Evolutionary conservation across 2,888 invertebrate species (phyloP).

Genomic region (Saturnia pavonia): DNA sequence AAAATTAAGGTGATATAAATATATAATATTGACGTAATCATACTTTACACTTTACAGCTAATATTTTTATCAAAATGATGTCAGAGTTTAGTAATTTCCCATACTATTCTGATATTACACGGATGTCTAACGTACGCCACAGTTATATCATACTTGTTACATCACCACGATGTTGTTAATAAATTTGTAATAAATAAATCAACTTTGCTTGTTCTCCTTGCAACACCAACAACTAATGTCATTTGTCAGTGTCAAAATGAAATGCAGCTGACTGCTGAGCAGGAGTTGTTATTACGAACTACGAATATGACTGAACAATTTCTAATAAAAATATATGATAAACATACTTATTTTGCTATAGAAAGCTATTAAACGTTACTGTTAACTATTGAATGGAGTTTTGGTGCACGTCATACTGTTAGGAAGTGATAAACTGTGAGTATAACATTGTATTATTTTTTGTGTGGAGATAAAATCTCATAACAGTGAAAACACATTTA

Average conservation of each 20-base stretch:
- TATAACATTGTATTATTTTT: background rate
- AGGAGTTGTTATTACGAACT: conserved; percentile 11
- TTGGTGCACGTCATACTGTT: conserved; percentile 14
- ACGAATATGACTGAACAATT: background rate
- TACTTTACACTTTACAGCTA: no score
- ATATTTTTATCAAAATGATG: no score
- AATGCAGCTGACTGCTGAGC: background rate
- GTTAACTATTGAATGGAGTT: conserved; percentile 2
- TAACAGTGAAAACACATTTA: conserved; percentile 20
- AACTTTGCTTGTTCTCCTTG: conserved; percentile 22
- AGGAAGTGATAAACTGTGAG: conserved; percentile 4
- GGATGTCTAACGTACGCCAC: no score
- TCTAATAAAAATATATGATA: conserved; percentile 15
- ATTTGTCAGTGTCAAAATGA: conserved; percentile 7
- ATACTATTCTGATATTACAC: no score
- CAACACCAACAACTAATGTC: background rate
- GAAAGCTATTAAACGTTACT: background rate
- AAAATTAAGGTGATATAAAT: no score
- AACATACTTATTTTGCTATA: conserved; percentile 2
- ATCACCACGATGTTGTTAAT: background rate
- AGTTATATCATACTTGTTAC: no score
- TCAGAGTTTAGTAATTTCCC: no score
- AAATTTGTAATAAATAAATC: background rate
- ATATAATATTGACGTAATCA: no score
- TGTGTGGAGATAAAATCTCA: conserved; percentile 15